phyloP scores from a whole-genome alignment of 2,113 vertebrate genomes.

The Stictonetta naevosa region DNA sequence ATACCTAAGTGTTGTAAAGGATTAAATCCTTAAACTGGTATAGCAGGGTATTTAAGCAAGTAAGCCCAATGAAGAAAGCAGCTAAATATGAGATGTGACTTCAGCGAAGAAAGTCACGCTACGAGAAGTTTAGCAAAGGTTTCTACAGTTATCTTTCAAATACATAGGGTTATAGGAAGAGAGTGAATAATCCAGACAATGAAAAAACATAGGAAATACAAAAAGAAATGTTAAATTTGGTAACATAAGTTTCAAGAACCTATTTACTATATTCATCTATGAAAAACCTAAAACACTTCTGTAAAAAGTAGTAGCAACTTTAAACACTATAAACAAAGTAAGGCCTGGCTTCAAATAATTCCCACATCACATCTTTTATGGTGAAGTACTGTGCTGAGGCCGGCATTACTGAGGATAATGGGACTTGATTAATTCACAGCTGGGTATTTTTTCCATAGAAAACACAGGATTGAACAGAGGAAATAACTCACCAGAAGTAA shows the following conservation, averaged over 20 bases:
- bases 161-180: not conserved
- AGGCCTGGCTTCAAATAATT: not conserved
- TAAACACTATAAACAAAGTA: not conserved
- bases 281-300: not conserved
- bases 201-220: not conserved
- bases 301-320: not conserved
- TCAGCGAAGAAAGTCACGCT: not conserved
- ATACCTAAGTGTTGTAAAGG: not conserved
- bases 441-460: not conserved
- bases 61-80: conserved; percentile 28
- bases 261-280: not conserved
- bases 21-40: conserved; percentile 37
- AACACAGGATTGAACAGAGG: not conserved
- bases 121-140: not conserved
- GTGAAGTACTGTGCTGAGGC: not conserved
- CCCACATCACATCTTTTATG: not conserved
- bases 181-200: not conserved
- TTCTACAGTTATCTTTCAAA: not conserved
- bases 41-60: not conserved
- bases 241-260: not conserved
- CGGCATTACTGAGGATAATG: not conserved
- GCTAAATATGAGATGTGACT: conserved; percentile 18
- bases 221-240: not conserved
- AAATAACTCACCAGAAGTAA: not conserved
- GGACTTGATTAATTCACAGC: not conserved